phyloP scores from a whole-genome alignment of 1,140 invertebrate genomes.

The Adelges cooleyi region DNA sequence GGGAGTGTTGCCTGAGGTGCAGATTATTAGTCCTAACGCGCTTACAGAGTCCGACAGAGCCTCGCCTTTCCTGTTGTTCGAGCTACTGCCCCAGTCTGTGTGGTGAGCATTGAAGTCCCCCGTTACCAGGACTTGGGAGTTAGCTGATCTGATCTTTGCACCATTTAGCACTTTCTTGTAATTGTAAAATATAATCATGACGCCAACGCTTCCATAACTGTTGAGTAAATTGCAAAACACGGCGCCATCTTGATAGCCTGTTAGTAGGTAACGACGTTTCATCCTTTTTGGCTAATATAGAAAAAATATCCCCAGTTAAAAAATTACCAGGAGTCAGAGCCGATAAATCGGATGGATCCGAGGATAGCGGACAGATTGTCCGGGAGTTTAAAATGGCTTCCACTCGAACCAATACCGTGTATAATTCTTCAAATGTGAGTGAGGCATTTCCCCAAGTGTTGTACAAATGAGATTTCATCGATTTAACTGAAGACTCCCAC shows the following conservation, averaged over 20 bases:
- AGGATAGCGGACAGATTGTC: too few relatives aligned
- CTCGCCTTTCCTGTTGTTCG: neutral
- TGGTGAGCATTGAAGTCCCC: neutral
- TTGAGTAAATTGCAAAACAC: too few relatives aligned
- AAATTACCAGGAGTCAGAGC: too few relatives aligned
- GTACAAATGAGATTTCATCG: neutral
- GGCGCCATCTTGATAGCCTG: too few relatives aligned
- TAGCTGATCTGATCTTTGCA: neutral
- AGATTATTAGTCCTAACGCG: neutral
- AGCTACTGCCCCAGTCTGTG: neutral
- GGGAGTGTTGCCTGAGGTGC: neutral
- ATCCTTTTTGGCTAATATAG: too few relatives aligned
- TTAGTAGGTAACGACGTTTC: too few relatives aligned
- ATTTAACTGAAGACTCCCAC: conserved; percentile 35
- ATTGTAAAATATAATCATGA: neutral
- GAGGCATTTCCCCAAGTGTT: neutral
- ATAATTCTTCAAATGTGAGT: conserved; percentile 36
- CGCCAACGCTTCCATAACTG: too few relatives aligned
- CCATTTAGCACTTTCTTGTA: neutral
- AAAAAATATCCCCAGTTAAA: too few relatives aligned
- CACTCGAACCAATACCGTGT: conserved; percentile 34
- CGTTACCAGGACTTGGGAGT: neutral
- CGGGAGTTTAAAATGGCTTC: conserved; percentile 29
- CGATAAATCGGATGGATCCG: too few relatives aligned
- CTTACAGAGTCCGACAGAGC: neutral